phyloP scores from a whole-genome alignment of 2,888 invertebrate species.

The Aspidapion aeneum region DNA sequence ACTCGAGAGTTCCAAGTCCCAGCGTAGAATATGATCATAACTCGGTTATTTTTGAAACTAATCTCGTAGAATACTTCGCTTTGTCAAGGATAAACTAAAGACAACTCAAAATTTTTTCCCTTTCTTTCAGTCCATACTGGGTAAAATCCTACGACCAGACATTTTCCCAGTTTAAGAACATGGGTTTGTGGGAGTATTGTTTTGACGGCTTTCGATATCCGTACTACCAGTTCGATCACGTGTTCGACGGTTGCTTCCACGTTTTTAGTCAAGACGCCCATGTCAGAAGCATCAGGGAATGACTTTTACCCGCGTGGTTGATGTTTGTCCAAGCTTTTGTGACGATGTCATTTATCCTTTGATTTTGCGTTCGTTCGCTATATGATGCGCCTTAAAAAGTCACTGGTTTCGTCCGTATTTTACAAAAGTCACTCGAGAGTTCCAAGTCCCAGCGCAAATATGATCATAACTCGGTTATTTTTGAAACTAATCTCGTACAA shows the following conservation, averaged over 20 bases:
- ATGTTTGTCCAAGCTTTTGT: slow-evolving; percentile 90
- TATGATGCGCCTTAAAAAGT: too few relatives aligned
- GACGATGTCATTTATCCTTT: slow-evolving; percentile 77
- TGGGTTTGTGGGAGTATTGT: slow-evolving; percentile 97
- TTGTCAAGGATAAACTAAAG: too few relatives aligned
- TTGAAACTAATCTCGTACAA: too few relatives aligned
- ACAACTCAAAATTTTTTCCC: too few relatives aligned
- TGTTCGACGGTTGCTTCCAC: slow-evolving; percentile 90
- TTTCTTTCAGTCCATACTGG: slow-evolving; percentile 91
- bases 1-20: too few relatives aligned
- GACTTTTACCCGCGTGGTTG: slow-evolving; percentile 90
- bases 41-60: too few relatives aligned
- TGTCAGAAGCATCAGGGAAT: slow-evolving; percentile 87
- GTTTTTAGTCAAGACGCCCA: slow-evolving; percentile 89
- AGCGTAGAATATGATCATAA: too few relatives aligned
- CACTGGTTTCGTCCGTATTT: too few relatives aligned
- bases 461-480: too few relatives aligned
- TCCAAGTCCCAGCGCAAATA: too few relatives aligned
- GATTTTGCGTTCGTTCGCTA: slow-evolving; percentile 69
- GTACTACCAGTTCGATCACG: slow-evolving; percentile 80
- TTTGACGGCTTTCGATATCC: slow-evolving; percentile 88
- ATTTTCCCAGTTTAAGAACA: slow-evolving; percentile 76
- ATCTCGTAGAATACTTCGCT: too few relatives aligned
- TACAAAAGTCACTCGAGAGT: too few relatives aligned
- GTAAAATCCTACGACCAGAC: slow-evolving; percentile 86